Evolutionary conservation across 92 coral and sea anemone genomes (phyloP), one percentile per base, ranked within the genome.

Genomic region (Meandrina meandrites): DNA sequence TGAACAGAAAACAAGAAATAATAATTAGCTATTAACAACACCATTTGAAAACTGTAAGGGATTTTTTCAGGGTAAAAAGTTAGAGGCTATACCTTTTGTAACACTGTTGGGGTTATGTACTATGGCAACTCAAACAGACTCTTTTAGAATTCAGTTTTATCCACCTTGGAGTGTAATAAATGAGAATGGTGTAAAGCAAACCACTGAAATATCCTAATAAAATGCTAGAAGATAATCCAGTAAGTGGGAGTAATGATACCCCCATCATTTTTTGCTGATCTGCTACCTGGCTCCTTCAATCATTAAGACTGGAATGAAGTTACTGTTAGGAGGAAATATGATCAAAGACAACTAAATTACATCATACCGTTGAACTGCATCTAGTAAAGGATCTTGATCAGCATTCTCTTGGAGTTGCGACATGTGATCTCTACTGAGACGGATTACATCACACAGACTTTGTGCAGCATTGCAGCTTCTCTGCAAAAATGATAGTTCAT

Each of bases 351-450:
- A 22, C 27, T 30, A 50, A n/a, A 47, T 11, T 15, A 15, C 22
- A 36, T 14, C 75, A 28, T n/a, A 97, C 99, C 93, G 95, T 87
- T 97, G 98, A 67, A 97, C 90, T 42, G 98, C 91, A 51, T 94
- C 96, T 28, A 97, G 85, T 53, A 97, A 67, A 36, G 96, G 94
- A 83, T 97, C 99, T 22, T 91, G 93, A 75, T 83, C 89, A 28
- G 99, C 99, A 78, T 92, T 92, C 67, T 97, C 99, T 76, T 97
- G 99, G 58, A 97, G 95, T 81, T 97, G 99, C 54, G 98, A 94
- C 95, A 95, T 96, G 81, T 95, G 97, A n/a, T 97, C 99, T 76
- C 99, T 87, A 76, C 99, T 95, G 17, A 94, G 76, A n/a, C 95
- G 86, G 83, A 97, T 95, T 57, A 97, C 79, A 87, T 97, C 99